phyloP scores from a whole-genome alignment of 2,113 vertebrate species.

The Pionites leucogaster region DNA sequence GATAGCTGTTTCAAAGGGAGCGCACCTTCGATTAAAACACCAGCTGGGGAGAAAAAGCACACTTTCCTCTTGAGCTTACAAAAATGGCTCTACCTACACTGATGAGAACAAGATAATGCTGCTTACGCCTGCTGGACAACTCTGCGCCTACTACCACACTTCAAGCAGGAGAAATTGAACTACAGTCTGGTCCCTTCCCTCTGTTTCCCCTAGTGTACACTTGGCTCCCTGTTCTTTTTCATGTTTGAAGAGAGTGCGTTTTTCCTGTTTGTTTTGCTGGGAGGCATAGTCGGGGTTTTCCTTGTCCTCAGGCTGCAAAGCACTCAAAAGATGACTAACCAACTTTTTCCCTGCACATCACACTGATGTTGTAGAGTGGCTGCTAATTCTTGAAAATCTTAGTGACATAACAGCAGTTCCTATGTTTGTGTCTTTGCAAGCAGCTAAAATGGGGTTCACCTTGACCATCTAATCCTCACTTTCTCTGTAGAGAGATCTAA shows the following conservation, averaged over 20 bases:
- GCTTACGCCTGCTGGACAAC: neutral
- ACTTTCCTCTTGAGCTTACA: neutral
- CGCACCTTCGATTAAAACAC: neutral
- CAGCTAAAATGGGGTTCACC: neutral
- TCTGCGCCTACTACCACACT: neutral
- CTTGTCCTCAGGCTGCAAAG: neutral
- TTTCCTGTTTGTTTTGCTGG: neutral
- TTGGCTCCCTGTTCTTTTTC: neutral
- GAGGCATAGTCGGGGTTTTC: accelerated
- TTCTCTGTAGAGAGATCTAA: neutral
- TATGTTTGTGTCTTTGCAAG: neutral
- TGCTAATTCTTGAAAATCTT: neutral
- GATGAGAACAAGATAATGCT: neutral
- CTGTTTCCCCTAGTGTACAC: neutral
- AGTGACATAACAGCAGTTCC: neutral
- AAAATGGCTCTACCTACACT: neutral
- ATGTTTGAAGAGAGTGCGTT: neutral
- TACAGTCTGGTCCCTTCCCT: accelerated
- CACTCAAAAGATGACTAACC: neutral
- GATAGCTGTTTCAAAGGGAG: neutral
- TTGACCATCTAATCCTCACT: neutral
- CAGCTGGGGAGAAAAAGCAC: neutral
- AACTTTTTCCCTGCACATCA: neutral
- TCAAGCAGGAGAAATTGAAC: neutral
- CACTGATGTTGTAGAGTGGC: neutral